These are phyloP conservation scores for Exocentrus adspersus DNA, from an alignment of 2,888 invertebrate species.

Conservation along the genomic window DNA sequence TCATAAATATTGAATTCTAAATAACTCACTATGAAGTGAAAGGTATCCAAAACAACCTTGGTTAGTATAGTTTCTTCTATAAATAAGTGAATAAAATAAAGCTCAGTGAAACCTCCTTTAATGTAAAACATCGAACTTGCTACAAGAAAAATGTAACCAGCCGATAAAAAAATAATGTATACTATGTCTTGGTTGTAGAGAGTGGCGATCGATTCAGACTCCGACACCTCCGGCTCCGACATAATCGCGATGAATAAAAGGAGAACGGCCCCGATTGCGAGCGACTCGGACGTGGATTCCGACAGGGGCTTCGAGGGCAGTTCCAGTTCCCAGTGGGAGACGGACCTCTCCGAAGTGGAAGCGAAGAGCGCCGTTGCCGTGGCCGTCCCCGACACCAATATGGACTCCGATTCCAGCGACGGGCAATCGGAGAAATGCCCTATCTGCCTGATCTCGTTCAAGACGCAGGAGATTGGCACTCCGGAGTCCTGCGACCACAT, in stretches of 20 bases:
- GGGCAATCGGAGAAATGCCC: slow-evolving; percentile 84
- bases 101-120: no score
- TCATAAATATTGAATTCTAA: no score
- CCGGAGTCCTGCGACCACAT: slow-evolving; percentile 89
- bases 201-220: slow-evolving; percentile 65
- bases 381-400: slow-evolving; percentile 34
- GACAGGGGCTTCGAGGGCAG: slow-evolving; percentile 40
- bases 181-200: slow-evolving; percentile 63
- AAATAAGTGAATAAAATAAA: no score
- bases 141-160: no score
- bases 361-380: not conserved
- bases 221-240: slow-evolving; percentile 48
- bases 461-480: slow-evolving; percentile 82
- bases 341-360: slow-evolving; percentile 41
- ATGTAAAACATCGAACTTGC: no score
- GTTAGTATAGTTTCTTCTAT: no score
- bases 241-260: slow-evolving; percentile 43
- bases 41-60: no score
- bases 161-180: not conserved
- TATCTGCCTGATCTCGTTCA: slow-evolving; percentile 79
- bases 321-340: slow-evolving; percentile 51
- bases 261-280: slow-evolving; percentile 44
- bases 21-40: no score
- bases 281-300: slow-evolving; percentile 45
- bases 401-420: slow-evolving; percentile 56